Evolutionary conservation across 1,140 invertebrate species (phyloP).

Genomic region (Acyrthosiphon pisum): DNA sequence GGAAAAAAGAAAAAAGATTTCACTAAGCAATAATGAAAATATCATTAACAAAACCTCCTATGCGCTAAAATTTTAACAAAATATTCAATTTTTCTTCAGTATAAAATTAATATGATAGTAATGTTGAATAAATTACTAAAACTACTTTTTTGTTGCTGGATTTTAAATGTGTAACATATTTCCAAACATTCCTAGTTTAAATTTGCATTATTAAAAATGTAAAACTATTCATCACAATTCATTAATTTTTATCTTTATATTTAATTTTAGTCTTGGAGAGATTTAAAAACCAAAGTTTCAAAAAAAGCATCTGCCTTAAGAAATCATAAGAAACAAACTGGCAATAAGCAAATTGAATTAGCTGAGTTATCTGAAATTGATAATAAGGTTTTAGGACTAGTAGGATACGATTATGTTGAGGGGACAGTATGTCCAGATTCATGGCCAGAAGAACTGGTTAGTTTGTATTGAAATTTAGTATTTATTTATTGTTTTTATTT

Average conservation of each 20-base stretch:
- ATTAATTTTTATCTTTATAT: not conserved
- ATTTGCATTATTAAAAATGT: constrained; percentile 11
- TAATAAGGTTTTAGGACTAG: not conserved
- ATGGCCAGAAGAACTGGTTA: constrained; percentile 5
- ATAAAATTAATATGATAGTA: no score
- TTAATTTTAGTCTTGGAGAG: constrained; percentile 1
- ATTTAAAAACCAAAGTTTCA: not conserved
- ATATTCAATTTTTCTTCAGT: no score
- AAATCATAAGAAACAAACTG: not conserved
- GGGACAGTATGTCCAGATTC: constrained; percentile 9
- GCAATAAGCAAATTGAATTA: not conserved
- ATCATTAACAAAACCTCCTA: no score
- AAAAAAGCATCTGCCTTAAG: not conserved
- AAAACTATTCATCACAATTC: not conserved
- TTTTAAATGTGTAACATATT: no score
- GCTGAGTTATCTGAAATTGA: not conserved
- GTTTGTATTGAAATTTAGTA: not conserved
- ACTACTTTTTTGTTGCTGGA: no score
- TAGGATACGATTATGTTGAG: not conserved
- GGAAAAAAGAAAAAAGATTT: no score
- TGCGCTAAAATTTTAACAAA: no score
- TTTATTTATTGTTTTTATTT: not conserved
- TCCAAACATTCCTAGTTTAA: no score
- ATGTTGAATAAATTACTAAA: no score
- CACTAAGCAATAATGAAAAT: no score